Conservation (phyloP, 2,888 invertebrate species). For the Alloscopus bannaensis region DNA sequence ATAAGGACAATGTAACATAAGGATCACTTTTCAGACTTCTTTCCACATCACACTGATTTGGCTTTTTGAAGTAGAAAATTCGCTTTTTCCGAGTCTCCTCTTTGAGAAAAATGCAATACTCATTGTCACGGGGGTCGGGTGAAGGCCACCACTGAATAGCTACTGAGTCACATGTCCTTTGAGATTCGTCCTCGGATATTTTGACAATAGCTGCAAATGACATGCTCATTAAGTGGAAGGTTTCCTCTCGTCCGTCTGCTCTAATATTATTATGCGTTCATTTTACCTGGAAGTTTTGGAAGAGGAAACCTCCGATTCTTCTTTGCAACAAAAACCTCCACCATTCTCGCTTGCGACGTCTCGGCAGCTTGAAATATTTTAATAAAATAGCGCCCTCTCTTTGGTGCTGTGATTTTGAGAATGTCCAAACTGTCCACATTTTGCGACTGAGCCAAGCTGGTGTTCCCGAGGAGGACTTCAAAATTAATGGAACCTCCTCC, state of each 20-base stretch:
- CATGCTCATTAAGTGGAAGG: too few species aligned
- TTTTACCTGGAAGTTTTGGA: conserved; percentile 77
- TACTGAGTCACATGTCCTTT: conserved; percentile 78
- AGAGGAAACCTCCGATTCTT: conserved; percentile 76
- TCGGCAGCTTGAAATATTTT: conserved; percentile 55
- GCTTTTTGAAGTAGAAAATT: conserved; percentile 73
- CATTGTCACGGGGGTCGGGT: conserved; percentile 76
- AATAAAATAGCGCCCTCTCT: conserved; percentile 68
- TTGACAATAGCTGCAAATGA: conserved; percentile 76
- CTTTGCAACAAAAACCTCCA: conserved; percentile 72
- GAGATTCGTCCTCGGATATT: conserved; percentile 78
- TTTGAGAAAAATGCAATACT: conserved; percentile 76
- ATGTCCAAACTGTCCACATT: conserved; percentile 68
- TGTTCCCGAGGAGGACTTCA: conserved; percentile 66
- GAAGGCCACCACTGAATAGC: conserved; percentile 80
- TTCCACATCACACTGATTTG: conserved; percentile 77
- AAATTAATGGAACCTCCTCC: conserved; percentile 75
- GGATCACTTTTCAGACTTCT: conserved; percentile 76
- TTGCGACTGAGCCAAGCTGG: conserved; percentile 8
- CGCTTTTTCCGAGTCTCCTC: conserved; percentile 75
- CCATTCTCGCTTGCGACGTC: conserved; percentile 65
- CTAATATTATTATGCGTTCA: too few species aligned
- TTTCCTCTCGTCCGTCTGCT: too few species aligned
- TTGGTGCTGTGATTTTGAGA: conserved; percentile 66
- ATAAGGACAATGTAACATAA: conserved; percentile 75